Conservation (phyloP, 2,797 vertebrate genomes). For the Melanogrammus aeglefinus region DNA sequence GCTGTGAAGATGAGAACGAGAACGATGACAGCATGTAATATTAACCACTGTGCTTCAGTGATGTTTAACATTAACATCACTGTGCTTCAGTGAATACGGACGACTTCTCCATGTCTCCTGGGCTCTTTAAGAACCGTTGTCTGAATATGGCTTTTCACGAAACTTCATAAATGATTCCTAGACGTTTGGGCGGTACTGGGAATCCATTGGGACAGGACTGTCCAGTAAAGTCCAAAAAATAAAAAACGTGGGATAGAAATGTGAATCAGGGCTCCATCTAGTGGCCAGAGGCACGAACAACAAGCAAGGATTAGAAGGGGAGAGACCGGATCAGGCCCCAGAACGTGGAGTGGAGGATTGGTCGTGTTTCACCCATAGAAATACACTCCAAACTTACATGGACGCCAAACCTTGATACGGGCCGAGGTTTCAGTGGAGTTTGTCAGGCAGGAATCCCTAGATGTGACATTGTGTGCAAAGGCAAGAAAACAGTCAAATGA, state of each 20-base stretch:
- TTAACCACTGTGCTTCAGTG: neutral
- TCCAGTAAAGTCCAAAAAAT: neutral
- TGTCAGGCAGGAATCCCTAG: slow-evolving; percentile 8
- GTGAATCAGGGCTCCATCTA: slow-evolving; percentile 63
- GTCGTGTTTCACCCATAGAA: neutral
- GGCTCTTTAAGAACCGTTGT: slow-evolving; percentile 25
- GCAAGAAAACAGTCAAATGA: too few relatives aligned
- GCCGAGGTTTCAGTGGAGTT: slow-evolving; percentile 7
- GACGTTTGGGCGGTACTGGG: neutral
- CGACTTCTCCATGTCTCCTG: neutral
- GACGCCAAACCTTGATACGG: neutral
- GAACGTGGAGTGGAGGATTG: neutral
- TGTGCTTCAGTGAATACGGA: neutral
- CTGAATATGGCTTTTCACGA: neutral
- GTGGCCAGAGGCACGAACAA: slow-evolving; percentile 45
- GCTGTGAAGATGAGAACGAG: neutral
- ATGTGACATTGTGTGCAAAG: neutral
- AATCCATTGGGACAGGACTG: neutral
- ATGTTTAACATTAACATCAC: neutral
- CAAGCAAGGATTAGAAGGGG: neutral
- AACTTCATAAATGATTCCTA: neutral
- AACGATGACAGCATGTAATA: neutral
- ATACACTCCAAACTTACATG: neutral
- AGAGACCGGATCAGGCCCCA: neutral
- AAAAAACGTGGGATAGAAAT: slow-evolving; percentile 20